Percentiles rank a stretch among this genome's conserved stretches.
phyloP scores from a whole-genome alignment of 1,140 invertebrate species.

The Halesus radiatus region DNA sequence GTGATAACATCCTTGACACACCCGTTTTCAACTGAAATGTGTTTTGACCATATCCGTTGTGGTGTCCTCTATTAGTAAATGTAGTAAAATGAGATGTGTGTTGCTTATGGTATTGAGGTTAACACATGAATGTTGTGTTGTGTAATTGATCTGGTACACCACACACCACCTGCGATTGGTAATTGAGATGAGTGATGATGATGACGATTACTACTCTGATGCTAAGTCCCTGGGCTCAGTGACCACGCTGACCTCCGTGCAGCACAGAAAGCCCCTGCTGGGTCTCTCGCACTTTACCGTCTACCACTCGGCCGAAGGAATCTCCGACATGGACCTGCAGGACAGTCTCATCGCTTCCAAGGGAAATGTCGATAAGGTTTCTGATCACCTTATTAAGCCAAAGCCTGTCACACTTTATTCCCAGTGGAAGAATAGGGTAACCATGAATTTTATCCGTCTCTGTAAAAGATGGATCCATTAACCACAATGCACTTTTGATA shows the following conservation, averaged over 20 bases:
- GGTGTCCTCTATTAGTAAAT: background rate
- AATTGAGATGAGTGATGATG: conserved; percentile 47
- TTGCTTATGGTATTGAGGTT: conserved; percentile 14
- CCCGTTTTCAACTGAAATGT: conserved; percentile 26
- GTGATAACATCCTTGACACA: conserved; percentile 35
- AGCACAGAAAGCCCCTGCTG: conserved; percentile 43
- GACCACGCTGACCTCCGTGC: conserved; percentile 31
- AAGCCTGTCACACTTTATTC: conserved; percentile 59
- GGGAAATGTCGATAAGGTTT: conserved; percentile 63
- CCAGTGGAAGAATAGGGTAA: conserved; percentile 67
- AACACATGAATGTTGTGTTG: background rate
- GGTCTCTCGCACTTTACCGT: conserved; percentile 63
- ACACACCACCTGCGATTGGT: background rate
- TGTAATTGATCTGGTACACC: too few species aligned
- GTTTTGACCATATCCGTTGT: conserved; percentile 1
- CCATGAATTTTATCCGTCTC: conserved; percentile 46
- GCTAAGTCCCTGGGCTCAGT: conserved; percentile 37
- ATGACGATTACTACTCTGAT: conserved; percentile 46
- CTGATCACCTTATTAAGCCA: conserved; percentile 60
- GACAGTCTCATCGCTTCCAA: conserved; percentile 44
- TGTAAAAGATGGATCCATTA: conserved; percentile 31
- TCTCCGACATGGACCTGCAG: conserved; percentile 60
- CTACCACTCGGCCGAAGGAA: conserved; percentile 63
- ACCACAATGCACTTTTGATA: conserved; percentile 32
- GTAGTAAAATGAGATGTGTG: background rate